phyloP scores from a whole-genome alignment of 2,797 vertebrate species.

The Sphenodon punctatus region DNA sequence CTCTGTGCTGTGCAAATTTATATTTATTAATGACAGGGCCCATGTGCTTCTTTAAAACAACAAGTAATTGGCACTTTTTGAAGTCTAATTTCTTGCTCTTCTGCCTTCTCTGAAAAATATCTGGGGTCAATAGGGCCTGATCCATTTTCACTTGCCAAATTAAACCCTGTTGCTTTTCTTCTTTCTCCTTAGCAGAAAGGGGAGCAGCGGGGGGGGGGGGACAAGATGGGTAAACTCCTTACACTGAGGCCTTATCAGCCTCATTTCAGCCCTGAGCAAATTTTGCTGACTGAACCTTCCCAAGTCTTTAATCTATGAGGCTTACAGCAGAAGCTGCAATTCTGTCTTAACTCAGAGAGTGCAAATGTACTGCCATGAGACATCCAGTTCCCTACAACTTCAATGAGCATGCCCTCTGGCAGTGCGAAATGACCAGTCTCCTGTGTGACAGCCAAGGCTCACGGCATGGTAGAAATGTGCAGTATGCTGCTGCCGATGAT shows the following conservation, averaged over 20 bases:
- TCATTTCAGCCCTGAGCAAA: constrained; percentile 41
- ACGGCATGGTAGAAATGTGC: neutral
- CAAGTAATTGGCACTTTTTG: neutral
- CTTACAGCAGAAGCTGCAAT: constrained; percentile 17
- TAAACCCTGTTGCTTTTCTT: neutral
- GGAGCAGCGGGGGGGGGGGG: neutral
- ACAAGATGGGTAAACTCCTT: neutral
- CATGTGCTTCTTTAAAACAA: neutral
- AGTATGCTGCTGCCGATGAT: neutral
- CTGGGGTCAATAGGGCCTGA: neutral
- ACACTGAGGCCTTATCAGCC: constrained; percentile 35
- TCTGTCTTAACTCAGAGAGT: neutral
- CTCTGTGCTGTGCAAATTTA: neutral
- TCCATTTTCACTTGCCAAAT: constrained; percentile 26
- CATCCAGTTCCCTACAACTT: neutral
- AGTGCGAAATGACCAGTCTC: neutral
- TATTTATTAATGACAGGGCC: neutral
- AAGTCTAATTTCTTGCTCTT: neutral
- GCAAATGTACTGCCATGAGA: neutral
- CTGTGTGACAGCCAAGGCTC: constrained; percentile 11
- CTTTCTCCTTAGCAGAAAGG: neutral
- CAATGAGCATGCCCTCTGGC: neutral
- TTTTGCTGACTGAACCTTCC: constrained; percentile 39
- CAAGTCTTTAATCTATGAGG: neutral
- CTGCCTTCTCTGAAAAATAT: neutral